Conservation (phyloP, 2,797 vertebrate genomes). For the Acrossocheilus wenchowensis region DNA sequence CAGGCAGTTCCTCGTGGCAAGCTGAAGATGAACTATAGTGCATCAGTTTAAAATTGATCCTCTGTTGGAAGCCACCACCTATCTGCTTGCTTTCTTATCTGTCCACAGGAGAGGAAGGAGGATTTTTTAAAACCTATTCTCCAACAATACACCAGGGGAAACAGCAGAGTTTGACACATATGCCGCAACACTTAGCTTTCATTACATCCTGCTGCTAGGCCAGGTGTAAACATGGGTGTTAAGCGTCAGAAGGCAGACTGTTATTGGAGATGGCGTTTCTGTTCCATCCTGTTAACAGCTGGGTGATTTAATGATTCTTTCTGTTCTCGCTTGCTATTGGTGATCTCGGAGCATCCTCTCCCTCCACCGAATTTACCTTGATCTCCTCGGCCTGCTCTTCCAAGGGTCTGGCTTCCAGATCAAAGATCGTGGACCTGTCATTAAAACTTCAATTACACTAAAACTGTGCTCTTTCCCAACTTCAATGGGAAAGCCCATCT, state of each 20-base stretch:
- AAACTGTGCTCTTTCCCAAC: constrained; percentile 27
- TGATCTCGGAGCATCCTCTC: constrained; percentile 28
- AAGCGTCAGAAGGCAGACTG: constrained; percentile 9
- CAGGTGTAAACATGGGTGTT: constrained; percentile 23
- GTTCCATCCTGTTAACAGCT: constrained; percentile 39
- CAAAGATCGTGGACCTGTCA: constrained; percentile 49
- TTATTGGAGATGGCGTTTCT: constrained; percentile 30
- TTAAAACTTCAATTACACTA: constrained; percentile 54
- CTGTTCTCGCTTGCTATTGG: constrained; percentile 28
- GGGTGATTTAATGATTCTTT: constrained; percentile 51
- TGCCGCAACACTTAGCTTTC: constrained; percentile 28
- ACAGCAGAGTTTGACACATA: constrained; percentile 14
- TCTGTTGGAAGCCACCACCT: constrained; percentile 4
- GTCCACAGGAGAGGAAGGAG: neutral
- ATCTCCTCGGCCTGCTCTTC: constrained; percentile 36
- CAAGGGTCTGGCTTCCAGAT: constrained; percentile 34
- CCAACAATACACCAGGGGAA: constrained; percentile 4
- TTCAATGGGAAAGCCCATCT: constrained; percentile 23
- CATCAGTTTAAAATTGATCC: neutral
- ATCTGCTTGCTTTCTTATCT: neutral
- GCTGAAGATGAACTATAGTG: neutral
- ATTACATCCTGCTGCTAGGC: constrained; percentile 24
- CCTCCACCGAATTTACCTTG: constrained; percentile 20
- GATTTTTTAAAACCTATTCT: neutral
- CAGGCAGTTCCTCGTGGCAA: neutral